Base-by-base conservation (phyloP, 2,888 invertebrate species). In the Stegophylla sp. region DNA sequence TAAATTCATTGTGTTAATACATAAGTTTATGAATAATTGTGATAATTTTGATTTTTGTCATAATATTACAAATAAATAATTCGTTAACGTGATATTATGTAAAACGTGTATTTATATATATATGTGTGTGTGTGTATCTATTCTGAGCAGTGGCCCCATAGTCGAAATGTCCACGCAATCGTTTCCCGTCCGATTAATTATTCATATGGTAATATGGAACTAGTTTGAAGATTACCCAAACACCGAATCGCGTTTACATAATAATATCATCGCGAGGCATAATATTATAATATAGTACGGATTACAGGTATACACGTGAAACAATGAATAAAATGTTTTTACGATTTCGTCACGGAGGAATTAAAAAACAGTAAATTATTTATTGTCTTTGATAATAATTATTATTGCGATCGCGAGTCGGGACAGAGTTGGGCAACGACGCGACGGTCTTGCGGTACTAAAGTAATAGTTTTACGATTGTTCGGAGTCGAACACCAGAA, bases 171-270 rank as follows among this genome's bases (percentile, higher is more conserved):
- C 15, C 20, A 10, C 15, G 28, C 61, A 73, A 20, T 51, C 48
- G 74, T 51, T 74, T 74, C 51, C 74, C 23, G 74, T 63, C 63
- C 1, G 73, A 73, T 61, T 13, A 15, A 59, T 51, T 51, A 63
- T 26, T 43, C 41, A 26, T 15, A 64, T 64, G 53, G 17, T 73
- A 41, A 26, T 43, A 63, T 28, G 20, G 45, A 61, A 73, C 61
- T 74, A 28, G 74, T 74, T 48, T 63, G 63, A 74, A 63, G 63
- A 74, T 74, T 41, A 63, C 34, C 48, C 48, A 63, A 63, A 74
- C 63, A 34, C 28, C 20, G 26, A 48, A 61, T 74, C 23, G 13
- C 15, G 48, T 51, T 74, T 74, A 74, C 28, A 51, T 74, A 63
- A 74, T 5, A 15, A 51, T n/a, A n/a, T n/a, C n/a, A n/a, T n/a